Evolutionary conservation across 2,113 vertebrate genomes (phyloP).

Genomic region (Python bivittatus): DNA sequence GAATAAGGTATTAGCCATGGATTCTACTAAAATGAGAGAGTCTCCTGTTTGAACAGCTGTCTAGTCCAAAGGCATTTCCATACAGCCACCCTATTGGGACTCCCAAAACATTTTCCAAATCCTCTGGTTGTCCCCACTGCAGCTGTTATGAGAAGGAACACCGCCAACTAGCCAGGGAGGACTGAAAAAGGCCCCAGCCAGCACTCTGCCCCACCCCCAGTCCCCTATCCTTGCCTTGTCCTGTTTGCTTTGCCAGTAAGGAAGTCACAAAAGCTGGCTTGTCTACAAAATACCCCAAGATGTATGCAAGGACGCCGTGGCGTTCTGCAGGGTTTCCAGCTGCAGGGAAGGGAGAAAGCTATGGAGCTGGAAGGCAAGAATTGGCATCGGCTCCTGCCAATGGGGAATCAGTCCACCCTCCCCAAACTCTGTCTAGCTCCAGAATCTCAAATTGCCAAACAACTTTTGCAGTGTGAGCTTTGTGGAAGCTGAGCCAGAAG

Average conservation of each 20-base stretch:
- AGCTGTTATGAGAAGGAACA: not conserved
- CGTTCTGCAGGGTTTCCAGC: not conserved
- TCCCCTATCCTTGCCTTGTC: not conserved
- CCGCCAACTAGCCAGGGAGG: no score
- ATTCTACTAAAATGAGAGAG: not conserved
- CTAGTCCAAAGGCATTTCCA: not conserved
- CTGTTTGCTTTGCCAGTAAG: not conserved
- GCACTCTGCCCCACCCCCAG: no score
- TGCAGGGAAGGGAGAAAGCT: not conserved
- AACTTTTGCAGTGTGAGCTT: not conserved
- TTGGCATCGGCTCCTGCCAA: not conserved
- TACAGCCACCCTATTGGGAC: not conserved
- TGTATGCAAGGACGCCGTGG: not conserved
- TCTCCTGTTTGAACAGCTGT: not conserved
- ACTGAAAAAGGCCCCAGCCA: not conserved
- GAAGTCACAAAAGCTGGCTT: not conserved
- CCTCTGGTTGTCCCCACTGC: not conserved
- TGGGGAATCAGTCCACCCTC: not conserved
- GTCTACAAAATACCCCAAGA: not conserved
- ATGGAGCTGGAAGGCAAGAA: not conserved
- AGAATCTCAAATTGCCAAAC: not conserved
- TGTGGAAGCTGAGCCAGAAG: not conserved
- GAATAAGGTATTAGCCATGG: not conserved
- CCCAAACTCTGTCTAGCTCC: not conserved
- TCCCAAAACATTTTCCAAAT: not conserved